phyloP scores from a whole-genome alignment of 2,888 invertebrate species.

The Noctuana brunneofusca region DNA sequence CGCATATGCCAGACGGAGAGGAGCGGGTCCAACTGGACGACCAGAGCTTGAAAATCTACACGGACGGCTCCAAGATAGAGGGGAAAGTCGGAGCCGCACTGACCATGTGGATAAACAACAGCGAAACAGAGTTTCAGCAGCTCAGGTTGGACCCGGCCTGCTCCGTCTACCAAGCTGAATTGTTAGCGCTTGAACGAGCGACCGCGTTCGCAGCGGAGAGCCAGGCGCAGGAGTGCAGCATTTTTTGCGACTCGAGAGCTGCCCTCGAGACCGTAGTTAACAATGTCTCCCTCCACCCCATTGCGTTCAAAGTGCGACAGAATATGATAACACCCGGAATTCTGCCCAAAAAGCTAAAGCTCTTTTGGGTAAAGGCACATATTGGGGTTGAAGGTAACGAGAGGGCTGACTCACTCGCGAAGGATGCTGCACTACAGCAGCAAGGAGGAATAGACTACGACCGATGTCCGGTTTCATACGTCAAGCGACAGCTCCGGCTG shows the following conservation, averaged over 20 bases:
- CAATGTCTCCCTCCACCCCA: background rate
- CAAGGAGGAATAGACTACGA: background rate
- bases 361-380: background rate
- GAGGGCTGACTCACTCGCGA: background rate
- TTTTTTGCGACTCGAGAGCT: background rate
- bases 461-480: background rate
- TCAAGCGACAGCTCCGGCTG: background rate
- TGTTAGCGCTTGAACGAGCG: background rate
- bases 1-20: background rate
- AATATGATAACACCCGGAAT: too few relatives aligned
- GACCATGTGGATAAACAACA: background rate
- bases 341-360: too few relatives aligned
- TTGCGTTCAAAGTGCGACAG: background rate
- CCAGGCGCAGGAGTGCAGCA: too few relatives aligned
- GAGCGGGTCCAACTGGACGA: background rate
- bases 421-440: background rate
- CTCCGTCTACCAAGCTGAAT: background rate
- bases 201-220: background rate
- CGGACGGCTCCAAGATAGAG: background rate
- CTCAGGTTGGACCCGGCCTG: background rate
- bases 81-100: background rate
- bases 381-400: slow-evolving; percentile 7
- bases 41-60: background rate
- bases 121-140: background rate
- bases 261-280: background rate